phyloP scores from a whole-genome alignment of 2,113 vertebrate species.

The Mus spicilegus region DNA sequence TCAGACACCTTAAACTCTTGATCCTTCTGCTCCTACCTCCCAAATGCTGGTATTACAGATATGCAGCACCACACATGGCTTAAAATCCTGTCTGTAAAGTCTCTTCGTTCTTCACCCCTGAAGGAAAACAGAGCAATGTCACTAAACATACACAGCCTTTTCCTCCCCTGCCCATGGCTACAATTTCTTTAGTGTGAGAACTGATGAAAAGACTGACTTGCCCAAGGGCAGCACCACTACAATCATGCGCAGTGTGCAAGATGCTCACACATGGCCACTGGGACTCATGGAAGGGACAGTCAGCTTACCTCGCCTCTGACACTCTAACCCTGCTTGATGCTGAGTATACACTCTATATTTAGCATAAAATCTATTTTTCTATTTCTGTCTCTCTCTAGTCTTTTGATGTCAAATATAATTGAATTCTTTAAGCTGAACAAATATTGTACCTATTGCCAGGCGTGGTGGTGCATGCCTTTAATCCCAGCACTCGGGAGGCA shows the following conservation, averaged over 20 bases:
- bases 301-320: neutral
- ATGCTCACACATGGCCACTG: neutral
- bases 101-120: neutral
- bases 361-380: neutral
- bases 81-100: slow-evolving; percentile 14
- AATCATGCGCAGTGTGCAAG: neutral
- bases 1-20: neutral
- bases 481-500: too few species aligned
- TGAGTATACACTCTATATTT: neutral
- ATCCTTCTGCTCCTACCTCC: neutral
- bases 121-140: neutral
- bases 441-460: neutral
- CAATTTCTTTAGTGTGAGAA: neutral
- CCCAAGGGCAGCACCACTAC: neutral
- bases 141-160: neutral
- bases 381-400: slow-evolving; percentile 14
- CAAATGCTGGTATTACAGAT: neutral
- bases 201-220: slow-evolving; percentile 10
- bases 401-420: slow-evolving; percentile 30
- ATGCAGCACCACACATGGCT: neutral
- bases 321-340: neutral
- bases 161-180: neutral
- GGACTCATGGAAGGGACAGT: neutral
- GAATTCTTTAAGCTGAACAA: slow-evolving; percentile 44
- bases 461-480: too few species aligned